Percentiles rank a stretch among this genome's conserved stretches.
Conservation (phyloP, 2,888 invertebrate species). For the Leucophenga maculata region DNA sequence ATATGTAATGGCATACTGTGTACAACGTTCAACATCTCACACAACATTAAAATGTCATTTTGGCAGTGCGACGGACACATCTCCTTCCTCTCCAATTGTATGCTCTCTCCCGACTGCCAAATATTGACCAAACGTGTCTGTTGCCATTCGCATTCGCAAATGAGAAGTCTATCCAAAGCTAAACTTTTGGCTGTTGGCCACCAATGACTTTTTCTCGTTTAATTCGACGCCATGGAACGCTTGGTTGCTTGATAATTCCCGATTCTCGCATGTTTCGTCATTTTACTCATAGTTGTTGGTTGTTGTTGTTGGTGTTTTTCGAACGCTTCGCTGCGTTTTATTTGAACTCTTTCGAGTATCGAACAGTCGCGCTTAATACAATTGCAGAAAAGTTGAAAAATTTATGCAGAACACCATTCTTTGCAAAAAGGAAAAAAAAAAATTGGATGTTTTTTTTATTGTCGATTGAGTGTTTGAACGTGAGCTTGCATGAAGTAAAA, state of each 20-base stretch:
- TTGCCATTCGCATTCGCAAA: too few relatives aligned
- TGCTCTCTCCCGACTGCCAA: too few relatives aligned
- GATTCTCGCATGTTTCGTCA: slow-evolving; percentile 2
- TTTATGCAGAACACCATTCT: not conserved
- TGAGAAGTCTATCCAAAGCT: slow-evolving; percentile 33
- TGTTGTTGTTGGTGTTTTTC: not conserved
- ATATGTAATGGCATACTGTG: not conserved
- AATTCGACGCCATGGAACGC: not conserved
- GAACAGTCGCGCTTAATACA: not conserved
- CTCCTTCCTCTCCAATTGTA: too few relatives aligned
- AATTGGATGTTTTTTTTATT: not conserved
- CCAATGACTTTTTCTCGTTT: slow-evolving; percentile 32
- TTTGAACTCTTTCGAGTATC: not conserved
- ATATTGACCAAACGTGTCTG: too few relatives aligned
- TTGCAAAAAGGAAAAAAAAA: too few relatives aligned
- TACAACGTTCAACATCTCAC: slow-evolving; percentile 28
- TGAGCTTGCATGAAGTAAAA: too few relatives aligned
- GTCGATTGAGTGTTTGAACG: too few relatives aligned
- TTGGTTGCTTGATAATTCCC: slow-evolving; percentile 18
- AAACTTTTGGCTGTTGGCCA: slow-evolving; percentile 33
- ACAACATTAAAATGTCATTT: slow-evolving; percentile 36
- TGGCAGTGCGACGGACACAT: not conserved
- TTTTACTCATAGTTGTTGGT: not conserved
- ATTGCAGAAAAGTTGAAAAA: not conserved
- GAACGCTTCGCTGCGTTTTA: slow-evolving; percentile 18